Evolutionary conservation across 2,797 vertebrate genomes (phyloP).

Genomic region (Margarornis squamiger): DNA sequence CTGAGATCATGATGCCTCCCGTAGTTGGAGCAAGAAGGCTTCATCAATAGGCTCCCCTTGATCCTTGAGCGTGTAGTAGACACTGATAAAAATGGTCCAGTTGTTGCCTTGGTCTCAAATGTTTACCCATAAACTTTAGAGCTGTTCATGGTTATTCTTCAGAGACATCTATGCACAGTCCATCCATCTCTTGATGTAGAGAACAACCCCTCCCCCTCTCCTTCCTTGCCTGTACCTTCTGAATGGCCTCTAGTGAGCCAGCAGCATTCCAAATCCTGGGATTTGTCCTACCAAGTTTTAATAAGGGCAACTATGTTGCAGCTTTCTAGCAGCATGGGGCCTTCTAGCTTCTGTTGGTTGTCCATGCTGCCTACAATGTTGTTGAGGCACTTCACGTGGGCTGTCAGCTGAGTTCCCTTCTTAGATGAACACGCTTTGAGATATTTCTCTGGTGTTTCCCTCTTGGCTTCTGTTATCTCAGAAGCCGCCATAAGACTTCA

Average conservation of each 20-base stretch:
- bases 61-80: neutral
- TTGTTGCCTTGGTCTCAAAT: neutral
- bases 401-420: neutral
- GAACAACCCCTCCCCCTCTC: fast-evolving
- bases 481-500: neutral
- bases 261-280: neutral
- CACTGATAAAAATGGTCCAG: neutral
- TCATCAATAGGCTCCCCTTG: neutral
- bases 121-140: neutral
- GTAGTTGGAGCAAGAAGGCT: neutral
- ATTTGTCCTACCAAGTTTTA: neutral
- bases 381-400: neutral
- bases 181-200: neutral
- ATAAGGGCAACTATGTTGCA: neutral
- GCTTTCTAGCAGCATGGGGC: fast-evolving
- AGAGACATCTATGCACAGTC: neutral
- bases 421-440: neutral
- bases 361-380: too few species aligned
- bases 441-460: fast-evolving
- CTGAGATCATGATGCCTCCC: fast-evolving
- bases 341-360: neutral
- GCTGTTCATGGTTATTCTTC: neutral
- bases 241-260: neutral
- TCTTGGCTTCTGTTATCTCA: neutral
- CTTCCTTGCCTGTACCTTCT: neutral